Percentiles rank a stretch among this genome's conserved stretches.
Evolutionary conservation across 1,140 invertebrate genomes (phyloP).

Genomic region (Rhynchophorus ferrugineus): DNA sequence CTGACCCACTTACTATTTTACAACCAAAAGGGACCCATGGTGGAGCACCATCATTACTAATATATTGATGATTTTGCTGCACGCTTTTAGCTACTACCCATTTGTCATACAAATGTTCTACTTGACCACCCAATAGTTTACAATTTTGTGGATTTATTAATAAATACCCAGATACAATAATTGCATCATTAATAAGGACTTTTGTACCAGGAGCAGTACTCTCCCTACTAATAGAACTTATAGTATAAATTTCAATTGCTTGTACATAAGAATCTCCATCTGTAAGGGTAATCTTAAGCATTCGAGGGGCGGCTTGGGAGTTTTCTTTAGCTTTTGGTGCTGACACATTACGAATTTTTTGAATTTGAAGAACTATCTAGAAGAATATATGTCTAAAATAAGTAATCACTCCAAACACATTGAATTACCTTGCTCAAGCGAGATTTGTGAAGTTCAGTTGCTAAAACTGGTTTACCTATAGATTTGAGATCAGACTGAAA

Average conservation of each 20-base stretch:
- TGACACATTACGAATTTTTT: slow-evolving; percentile 77
- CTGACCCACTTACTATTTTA: slow-evolving; percentile 53
- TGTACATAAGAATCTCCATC: slow-evolving; percentile 74
- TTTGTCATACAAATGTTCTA: slow-evolving; percentile 75
- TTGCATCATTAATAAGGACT: slow-evolving; percentile 46
- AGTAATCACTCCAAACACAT: slow-evolving; percentile 33
- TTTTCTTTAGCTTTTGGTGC: slow-evolving; percentile 88
- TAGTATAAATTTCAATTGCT: slow-evolving; percentile 64
- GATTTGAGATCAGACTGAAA: slow-evolving; percentile 73
- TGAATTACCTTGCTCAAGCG: slow-evolving; percentile 27
- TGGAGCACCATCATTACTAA: slow-evolving; percentile 38
- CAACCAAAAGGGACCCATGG: slow-evolving; percentile 84
- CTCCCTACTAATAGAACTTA: slow-evolving; percentile 54
- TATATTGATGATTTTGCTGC: slow-evolving; percentile 54
- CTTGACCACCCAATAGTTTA: slow-evolving; percentile 70
- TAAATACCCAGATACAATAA: slow-evolving; percentile 57
- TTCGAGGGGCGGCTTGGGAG: slow-evolving; percentile 67
- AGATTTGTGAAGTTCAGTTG: slow-evolving; percentile 49
- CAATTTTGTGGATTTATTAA: slow-evolving; percentile 59
- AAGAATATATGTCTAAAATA: slow-evolving; percentile 43
- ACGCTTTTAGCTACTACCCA: slow-evolving; percentile 81
- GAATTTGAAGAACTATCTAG: slow-evolving; percentile 74
- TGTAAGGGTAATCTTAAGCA: slow-evolving; percentile 74
- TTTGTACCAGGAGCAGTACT: slow-evolving; percentile 75
- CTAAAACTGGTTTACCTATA: slow-evolving; percentile 55